Percentiles rank a stretch among this genome's conserved stretches.
Evolutionary conservation across 2,797 vertebrate species (phyloP).

Genomic region (Xenops minutus): DNA sequence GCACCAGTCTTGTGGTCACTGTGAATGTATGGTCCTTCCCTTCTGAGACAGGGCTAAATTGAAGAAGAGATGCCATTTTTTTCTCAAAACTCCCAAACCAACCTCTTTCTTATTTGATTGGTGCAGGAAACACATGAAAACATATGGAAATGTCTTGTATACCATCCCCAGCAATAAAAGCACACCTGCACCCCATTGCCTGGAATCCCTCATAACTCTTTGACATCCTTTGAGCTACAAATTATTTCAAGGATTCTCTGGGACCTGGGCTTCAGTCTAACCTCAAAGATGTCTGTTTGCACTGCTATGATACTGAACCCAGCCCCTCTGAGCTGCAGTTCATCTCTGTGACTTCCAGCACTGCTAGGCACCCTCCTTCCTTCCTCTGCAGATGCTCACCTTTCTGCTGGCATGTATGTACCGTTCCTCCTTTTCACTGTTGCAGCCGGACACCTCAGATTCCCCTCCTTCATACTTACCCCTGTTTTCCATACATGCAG

Average conservation of each 20-base stretch:
- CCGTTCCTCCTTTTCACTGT: background rate
- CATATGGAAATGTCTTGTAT: background rate
- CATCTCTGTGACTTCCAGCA: background rate
- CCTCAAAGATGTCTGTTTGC: background rate
- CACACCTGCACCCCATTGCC: background rate
- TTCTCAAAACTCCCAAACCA: background rate
- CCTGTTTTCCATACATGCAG: background rate
- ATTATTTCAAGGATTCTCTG: background rate
- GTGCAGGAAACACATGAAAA: background rate
- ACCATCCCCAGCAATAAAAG: background rate
- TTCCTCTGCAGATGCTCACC: background rate
- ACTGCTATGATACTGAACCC: background rate
- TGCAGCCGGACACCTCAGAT: background rate
- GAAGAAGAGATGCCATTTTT: background rate
- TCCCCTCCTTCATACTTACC: background rate
- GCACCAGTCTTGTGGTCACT: background rate
- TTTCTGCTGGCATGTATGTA: fast-evolving
- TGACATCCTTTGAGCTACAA: background rate
- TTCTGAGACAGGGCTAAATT: background rate
- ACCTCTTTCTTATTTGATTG: background rate
- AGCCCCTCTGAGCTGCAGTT: background rate
- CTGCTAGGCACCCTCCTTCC: background rate
- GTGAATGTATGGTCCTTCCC: fast-evolving
- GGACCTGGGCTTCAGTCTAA: background rate
- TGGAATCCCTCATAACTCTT: background rate